Conservation (phyloP, 2,797 vertebrate species). For the Glyptemys insculpta region DNA sequence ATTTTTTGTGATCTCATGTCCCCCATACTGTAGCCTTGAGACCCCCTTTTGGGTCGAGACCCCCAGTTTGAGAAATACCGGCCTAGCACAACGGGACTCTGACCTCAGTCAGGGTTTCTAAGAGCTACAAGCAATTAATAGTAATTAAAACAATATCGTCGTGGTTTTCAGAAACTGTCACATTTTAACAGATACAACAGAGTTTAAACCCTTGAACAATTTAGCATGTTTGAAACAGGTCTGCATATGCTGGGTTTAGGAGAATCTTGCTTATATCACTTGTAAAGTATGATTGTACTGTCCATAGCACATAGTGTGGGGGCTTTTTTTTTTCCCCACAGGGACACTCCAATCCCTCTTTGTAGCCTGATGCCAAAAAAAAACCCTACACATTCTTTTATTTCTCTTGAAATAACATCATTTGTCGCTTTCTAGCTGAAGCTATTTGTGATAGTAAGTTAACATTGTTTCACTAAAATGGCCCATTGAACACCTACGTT, state of each 20-base stretch:
- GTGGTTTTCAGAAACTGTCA: fast-evolving
- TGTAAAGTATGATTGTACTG: fast-evolving
- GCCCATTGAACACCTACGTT: not conserved
- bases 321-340: not conserved
- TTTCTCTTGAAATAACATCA: not conserved
- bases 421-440: not conserved
- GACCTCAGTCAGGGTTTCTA: not conserved
- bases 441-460: not conserved
- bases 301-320: not conserved
- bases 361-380: not conserved
- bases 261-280: not conserved
- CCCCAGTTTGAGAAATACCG: too few relatives aligned
- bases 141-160: not conserved
- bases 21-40: too few relatives aligned
- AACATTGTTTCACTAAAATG: not conserved
- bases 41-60: too few relatives aligned
- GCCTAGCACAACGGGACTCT: not conserved
- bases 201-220: not conserved
- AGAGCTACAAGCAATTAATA: not conserved
- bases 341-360: not conserved
- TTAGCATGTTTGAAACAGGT: not conserved
- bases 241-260: not conserved
- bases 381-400: not conserved
- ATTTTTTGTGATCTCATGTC: too few relatives aligned
- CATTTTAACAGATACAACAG: not conserved